These are phyloP conservation scores for Drosophila niveifrons DNA, from an alignment of 2,888 invertebrate genomes.

Conservation along the genomic window DNA sequence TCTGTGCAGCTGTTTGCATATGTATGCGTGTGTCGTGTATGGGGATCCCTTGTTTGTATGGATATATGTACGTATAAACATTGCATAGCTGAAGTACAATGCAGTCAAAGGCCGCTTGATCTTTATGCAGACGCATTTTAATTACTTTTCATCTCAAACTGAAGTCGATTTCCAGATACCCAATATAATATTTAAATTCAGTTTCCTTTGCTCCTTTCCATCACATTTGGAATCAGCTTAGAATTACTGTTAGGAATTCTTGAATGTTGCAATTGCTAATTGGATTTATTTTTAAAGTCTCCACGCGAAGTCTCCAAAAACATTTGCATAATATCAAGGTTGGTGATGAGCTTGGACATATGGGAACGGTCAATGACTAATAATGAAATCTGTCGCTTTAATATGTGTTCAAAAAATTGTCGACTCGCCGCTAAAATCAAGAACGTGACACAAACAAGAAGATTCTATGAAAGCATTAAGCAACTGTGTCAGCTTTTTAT, in stretches of 20 bases:
- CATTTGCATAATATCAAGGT: conserved; percentile 17
- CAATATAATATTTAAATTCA: not conserved
- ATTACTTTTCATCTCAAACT: not conserved
- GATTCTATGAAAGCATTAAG: conserved; percentile 26
- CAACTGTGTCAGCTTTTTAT: conserved; percentile 48
- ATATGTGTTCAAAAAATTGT: conserved; percentile 51
- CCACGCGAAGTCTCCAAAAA: not conserved
- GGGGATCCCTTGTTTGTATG: too few relatives aligned
- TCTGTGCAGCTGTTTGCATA: conserved; percentile 3
- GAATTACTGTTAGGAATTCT: not conserved
- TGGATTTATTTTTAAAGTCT: not conserved
- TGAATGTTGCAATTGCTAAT: not conserved
- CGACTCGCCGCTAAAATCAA: conserved; percentile 44
- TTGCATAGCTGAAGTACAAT: not conserved
- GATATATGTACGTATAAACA: not conserved
- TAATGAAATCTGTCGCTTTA: conserved; percentile 22
- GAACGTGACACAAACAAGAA: conserved; percentile 43
- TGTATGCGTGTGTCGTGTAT: not conserved
- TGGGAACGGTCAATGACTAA: conserved; percentile 22
- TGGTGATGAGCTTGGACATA: not conserved
- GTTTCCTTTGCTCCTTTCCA: not conserved
- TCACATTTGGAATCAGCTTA: not conserved
- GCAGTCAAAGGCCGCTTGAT: not conserved
- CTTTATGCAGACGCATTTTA: not conserved
- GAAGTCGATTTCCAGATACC: not conserved